phyloP scores from a whole-genome alignment of 92 coral and sea anemone genomes.

The Epizoanthus ramosus region DNA sequence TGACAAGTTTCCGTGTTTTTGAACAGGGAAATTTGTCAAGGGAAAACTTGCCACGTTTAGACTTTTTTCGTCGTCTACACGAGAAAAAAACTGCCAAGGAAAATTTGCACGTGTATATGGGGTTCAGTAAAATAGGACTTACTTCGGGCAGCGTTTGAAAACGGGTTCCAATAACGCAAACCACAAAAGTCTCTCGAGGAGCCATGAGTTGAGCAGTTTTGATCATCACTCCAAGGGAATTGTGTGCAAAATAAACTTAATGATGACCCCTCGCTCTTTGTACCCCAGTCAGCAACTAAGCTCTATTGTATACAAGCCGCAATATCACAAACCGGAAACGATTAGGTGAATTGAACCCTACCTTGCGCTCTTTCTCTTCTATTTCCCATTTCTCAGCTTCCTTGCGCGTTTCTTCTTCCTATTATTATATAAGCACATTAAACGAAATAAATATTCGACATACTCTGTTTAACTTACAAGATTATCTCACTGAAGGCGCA shows the following conservation, averaged over 20 bases:
- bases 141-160: constrained; percentile 56
- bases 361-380: constrained; percentile 85
- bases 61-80: too few species aligned
- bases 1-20: too few species aligned
- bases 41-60: background rate
- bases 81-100: background rate
- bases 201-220: constrained; percentile 21
- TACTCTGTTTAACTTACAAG: background rate
- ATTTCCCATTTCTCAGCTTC: constrained; percentile 80
- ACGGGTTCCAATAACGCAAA: constrained; percentile 77
- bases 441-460: constrained; percentile 2
- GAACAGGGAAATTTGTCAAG: background rate
- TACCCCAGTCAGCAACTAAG: background rate
- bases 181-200: constrained; percentile 51
- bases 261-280: background rate
- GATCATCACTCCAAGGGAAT: background rate
- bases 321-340: constrained; percentile 15
- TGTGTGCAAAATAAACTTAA: background rate
- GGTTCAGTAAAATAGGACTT: constrained; percentile 12
- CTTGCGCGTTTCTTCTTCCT: constrained; percentile 83
- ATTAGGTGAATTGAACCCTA: constrained; percentile 24
- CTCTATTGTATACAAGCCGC: background rate
- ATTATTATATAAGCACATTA: constrained; percentile 12
- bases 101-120: background rate
- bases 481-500: background rate